Evolutionary conservation across 2,888 invertebrate species (phyloP).

Genomic region (Himalopsyche anomala): DNA sequence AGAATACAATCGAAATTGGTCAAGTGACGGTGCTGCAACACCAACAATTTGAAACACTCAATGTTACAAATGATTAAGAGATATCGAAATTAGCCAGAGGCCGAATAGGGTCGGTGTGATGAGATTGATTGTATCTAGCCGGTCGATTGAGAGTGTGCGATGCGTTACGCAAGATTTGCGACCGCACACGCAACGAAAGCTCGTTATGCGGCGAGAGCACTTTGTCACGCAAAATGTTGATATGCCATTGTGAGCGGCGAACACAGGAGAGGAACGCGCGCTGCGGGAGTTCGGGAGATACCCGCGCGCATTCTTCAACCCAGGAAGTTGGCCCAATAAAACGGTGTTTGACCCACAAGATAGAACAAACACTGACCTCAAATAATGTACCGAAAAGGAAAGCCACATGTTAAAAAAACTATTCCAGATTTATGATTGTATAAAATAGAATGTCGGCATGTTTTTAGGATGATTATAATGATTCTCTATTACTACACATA

Average conservation of each 20-base stretch:
- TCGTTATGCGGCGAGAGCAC: constrained; percentile 9
- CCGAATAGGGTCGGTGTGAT: neutral
- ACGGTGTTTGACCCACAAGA: neutral
- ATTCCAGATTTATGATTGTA: no score
- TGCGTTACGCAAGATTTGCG: neutral
- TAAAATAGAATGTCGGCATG: no score
- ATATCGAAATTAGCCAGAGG: neutral
- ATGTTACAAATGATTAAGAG: neutral
- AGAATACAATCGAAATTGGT: neutral
- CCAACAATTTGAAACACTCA: neutral
- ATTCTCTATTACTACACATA: no score
- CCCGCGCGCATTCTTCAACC: neutral
- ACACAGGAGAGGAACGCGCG: constrained; percentile 16
- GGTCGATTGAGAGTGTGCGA: neutral
- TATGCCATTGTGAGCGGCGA: neutral
- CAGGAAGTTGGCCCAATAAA: neutral
- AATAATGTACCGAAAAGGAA: neutral
- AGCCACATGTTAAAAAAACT: neutral
- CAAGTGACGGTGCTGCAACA: neutral
- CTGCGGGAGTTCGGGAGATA: neutral
- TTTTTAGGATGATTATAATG: no score
- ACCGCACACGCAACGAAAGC: neutral
- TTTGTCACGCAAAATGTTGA: neutral
- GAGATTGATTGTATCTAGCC: constrained; percentile 5
- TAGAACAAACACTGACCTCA: neutral